Evolutionary conservation across 2,797 vertebrate species (phyloP).

Genomic region (Protosalanx chinensis): DNA sequence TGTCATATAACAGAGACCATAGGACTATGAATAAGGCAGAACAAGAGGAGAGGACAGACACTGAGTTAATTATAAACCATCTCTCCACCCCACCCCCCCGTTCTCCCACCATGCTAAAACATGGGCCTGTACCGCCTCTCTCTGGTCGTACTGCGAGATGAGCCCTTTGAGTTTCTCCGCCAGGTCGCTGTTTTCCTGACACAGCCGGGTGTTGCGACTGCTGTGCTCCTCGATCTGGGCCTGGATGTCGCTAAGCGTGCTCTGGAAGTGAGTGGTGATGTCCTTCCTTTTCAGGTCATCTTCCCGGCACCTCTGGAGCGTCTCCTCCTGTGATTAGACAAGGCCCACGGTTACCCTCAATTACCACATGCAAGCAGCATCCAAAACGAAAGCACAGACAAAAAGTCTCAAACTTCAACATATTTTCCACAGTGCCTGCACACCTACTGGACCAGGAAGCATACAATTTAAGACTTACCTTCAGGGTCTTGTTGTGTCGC

Average conservation of each 20-base stretch:
- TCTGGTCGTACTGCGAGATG: slow-evolving; percentile 93
- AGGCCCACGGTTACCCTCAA: not conserved
- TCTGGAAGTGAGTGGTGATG: slow-evolving; percentile 97
- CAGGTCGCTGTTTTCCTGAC: slow-evolving; percentile 92
- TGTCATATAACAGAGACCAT: too few species aligned
- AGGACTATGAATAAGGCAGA: too few species aligned
- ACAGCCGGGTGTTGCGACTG: slow-evolving; percentile 90
- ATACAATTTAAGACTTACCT: slow-evolving; percentile 69
- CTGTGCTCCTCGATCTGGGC: slow-evolving; percentile 97
- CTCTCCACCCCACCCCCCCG: too few species aligned
- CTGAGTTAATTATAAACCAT: too few species aligned
- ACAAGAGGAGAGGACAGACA: too few species aligned
- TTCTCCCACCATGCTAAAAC: not conserved
- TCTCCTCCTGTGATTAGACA: slow-evolving; percentile 83
- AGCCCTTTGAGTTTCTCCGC: slow-evolving; percentile 95
- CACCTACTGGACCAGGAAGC: not conserved
- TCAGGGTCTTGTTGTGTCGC: slow-evolving; percentile 97
- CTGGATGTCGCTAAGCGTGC: slow-evolving; percentile 92
- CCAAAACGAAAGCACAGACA: not conserved
- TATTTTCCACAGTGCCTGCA: too few species aligned
- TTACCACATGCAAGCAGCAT: not conserved
- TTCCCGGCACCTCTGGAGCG: slow-evolving; percentile 89
- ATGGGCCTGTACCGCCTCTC: slow-evolving; percentile 83
- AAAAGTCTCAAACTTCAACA: not conserved
- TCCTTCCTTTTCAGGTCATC: slow-evolving; percentile 98